A percentile compares a stretch with the other conserved stretches of the same genome.
Conservation (phyloP, 1,140 invertebrate species). For the Drosophila bocki region DNA sequence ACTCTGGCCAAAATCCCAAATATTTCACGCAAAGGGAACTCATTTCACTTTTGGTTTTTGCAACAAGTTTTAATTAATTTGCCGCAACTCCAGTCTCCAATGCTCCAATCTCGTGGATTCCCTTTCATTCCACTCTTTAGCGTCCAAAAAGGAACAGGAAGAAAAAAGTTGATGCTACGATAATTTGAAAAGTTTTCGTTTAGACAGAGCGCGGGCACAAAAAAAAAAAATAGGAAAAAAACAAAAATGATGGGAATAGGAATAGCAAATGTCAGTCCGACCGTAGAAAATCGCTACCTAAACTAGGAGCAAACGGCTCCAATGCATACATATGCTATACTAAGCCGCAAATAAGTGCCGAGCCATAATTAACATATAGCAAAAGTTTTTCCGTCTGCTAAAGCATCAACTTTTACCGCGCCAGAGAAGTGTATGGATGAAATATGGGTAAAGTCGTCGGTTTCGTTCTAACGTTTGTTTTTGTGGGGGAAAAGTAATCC, state of each 20-base stretch:
- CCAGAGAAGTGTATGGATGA: constrained; percentile 43
- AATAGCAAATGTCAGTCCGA: constrained; percentile 35
- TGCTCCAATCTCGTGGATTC: constrained; percentile 22
- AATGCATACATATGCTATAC: constrained; percentile 70
- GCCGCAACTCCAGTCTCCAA: constrained; percentile 60
- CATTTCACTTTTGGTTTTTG: constrained; percentile 59
- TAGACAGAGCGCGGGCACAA: constrained; percentile 61
- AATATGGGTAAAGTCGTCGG: constrained; percentile 50
- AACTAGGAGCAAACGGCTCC: constrained; percentile 48
- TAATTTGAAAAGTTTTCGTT: constrained; percentile 83
- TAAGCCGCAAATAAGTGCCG: constrained; percentile 82
- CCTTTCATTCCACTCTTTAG: constrained; percentile 57
- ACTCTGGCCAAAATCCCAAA: constrained; percentile 39
- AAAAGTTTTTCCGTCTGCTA: constrained; percentile 67
- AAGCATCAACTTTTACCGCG: constrained; percentile 46
- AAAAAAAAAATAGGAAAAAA: constrained; percentile 21
- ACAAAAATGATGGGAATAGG: constrained; percentile 29
- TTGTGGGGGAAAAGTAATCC: constrained; percentile 34
- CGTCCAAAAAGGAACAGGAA: constrained; percentile 20
- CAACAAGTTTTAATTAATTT: constrained; percentile 84
- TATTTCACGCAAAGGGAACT: constrained; percentile 53
- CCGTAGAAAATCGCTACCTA: constrained; percentile 49
- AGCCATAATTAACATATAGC: constrained; percentile 82
- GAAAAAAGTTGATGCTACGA: constrained; percentile 78
- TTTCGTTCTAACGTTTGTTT: constrained; percentile 16